Evolutionary conservation across 2,888 invertebrate species (phyloP), one percentile per base, ranked within the genome.

Genomic region (Caenorhabditis sinica): DNA sequence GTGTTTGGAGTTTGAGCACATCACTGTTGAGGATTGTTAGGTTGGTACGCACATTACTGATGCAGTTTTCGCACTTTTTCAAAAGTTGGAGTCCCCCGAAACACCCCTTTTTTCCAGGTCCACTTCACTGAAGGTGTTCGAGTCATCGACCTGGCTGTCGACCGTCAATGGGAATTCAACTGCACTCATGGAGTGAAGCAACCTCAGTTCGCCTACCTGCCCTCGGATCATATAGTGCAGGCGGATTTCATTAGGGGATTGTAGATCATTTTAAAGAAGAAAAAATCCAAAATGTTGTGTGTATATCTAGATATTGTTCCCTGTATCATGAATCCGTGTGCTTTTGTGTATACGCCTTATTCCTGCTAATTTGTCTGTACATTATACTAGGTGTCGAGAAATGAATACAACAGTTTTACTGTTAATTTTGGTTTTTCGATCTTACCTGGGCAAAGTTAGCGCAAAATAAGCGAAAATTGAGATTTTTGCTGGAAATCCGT

Each of bases 71-170:
- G n/a, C n/a, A n/a, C n/a, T n/a, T n/a, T n/a, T n/a, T n/a, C 40
- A 40, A 6, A 9, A 9, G 6, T 40, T 40, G 40, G 40, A 6
- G 40, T 40, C 11, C 40, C 40, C 11, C 40, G 8, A 11, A n/a
- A 15, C 13, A 9, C 23, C n/a, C 8, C 5, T 13, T 9, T 51
- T 40, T 82, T 85, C 51, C 82, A 89, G 89, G 89, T 89, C 20
- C 89, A 86, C 20, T 88, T 88, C 65, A 77, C 88, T 8, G 89
- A 89, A 72, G 89, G 89, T 20, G 84, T 89, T 13, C 81, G 89
- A 13, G 88, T 88, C 5, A 36, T 90, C 28, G 88, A 90, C 58
- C 60, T 91, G 45, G 82, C 79, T 0, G 82, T 82, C 63, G 85
- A 85, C 53, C 74, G 86, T 0, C 77, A 86, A 33, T 89, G 90